Base-by-base conservation (phyloP, 2,888 invertebrate species). In the Erebia ligea region DNA sequence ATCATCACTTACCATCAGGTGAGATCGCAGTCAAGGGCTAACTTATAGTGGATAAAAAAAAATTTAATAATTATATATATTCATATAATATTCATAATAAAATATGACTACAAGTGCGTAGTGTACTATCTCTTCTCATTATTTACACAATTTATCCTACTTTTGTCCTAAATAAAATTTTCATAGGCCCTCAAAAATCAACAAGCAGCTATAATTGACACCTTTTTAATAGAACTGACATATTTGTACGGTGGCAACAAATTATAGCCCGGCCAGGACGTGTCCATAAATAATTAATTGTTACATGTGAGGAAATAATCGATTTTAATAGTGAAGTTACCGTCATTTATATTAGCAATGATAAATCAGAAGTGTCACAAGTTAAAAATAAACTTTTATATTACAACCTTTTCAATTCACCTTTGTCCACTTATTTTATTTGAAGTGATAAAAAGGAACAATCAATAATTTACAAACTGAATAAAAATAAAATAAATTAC, bases 241-340 rank as follows among this genome's bases (percentile, higher is more conserved):
- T 48, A 13, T 61, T 21, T 62, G 19, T 45, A 45, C 15, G 2
- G 21, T 57, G 65, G 42, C 65, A 42, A 65, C 65, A 57, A 64
- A 63, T 21, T 45, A 48, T 19, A 66, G 8, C 42, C 34, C 3
- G 42, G 15, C 6, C 56, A 15, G 11, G 21, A 62, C 45, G 4
- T 21, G 19, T 61, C 45, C 61, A 13, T 34, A 34, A 34, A 42
- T 65, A 54, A 65, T 56, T 65, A 56, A 54, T 42, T 65, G 25
- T 11, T 48, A 25, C 56, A 25, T 19, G 10, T n/a, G 45, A 21
- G 17, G 40, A 54, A 64, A 52, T 17, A 45, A 66, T 66, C 66
- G 66, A 66, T 66, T 66, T 56, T 42, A 9, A 13, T 66, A 66
- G 66, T 21, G 66, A 57, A 42, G 66, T 42, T 25, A 25, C 6